Evolutionary conservation across 2,797 vertebrate genomes (phyloP), one percentile per base, ranked within the genome.

Genomic region (Sebastes alutus): DNA sequence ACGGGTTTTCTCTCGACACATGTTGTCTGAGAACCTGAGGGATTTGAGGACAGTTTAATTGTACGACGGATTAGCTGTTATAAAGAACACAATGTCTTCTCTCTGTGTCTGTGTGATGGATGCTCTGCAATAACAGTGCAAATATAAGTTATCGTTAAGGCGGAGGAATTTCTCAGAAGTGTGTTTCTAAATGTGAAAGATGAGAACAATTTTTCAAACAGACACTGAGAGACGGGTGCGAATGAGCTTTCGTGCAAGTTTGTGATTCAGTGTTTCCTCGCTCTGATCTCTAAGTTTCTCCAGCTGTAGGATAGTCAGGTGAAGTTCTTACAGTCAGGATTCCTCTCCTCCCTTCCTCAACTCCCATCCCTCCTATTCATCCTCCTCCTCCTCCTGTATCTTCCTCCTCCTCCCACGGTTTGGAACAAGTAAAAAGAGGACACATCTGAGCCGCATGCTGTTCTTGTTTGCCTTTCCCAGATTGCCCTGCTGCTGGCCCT

Each of bases 381-480:
- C 78, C 59, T 74, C 49, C 68, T 83, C 78, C 68, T 72, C 78
- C 66, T 72, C 68, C 46, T 35, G 23, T 52, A 61, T 63, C 70
- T 42, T 49, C 67, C 33, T 73, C 18, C 54, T 73, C 72, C 81
- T 81, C 83, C 78, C 69, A 87, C 77, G 27, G 25, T 54, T 75
- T 80, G 83, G 82, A 84, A 35, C 62, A 71, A 63, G 56, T 54
- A 46, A 46, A 75, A 66, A 72, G 55, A 74, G 84, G 77, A 87
- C 73, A 88, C 84, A 91, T 87, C 87, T 80, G 88, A 89, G 80
- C 72, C 10, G 65, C 83, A 80, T 88, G 82, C 80, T 85, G 89
- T 82, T 92, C 83, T 83, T 66, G 67, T 91, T 91, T 85, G 78
- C 78, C 54, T 87, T 88, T 84, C 80, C 78, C 86, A 81, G 84